Base-by-base conservation (phyloP, 2,888 invertebrate genomes). In the Eledone cirrhosa region DNA sequence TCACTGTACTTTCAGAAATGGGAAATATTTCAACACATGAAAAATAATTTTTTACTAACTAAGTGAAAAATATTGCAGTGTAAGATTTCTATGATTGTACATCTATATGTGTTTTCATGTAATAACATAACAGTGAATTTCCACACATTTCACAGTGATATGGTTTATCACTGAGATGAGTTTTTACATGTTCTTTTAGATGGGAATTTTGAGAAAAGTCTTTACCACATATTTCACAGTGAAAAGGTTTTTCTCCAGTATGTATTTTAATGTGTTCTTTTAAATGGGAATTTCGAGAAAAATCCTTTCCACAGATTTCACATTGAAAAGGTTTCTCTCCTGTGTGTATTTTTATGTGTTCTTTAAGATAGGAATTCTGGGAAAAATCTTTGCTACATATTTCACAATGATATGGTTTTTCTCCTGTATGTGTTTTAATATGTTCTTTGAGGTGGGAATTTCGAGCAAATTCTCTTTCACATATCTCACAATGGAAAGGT, bases 241-340 rank as follows among this genome's bases (percentile, higher is more conserved):
- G 29, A 27, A 67, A 67, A 22, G 67, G 67, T 24, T 67, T 67
- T 67, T 67, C 67, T 29, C 67, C 67, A 67, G 67, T 67, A 67
- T 67, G 67, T 67, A 31, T 67, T 27, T 31, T 27, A 19, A 67
- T 67, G 22, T 67, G 67, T 31, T 31, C 19, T 11, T 29, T 27
- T 31, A 67, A 8, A 31, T 67, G 27, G 27, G 29, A 27, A 29
- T 31, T 67, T 13, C 31, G 67, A 16, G 67, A 67, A 31, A 67
- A 67, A 29, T 67, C 67, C 27, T 67, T 67, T 67, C 67, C 67
- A 67, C 67, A 67, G 27, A 31, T 31, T 31, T 67, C 67, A 67
- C 67, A 67, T 5, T 67, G 67, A 24, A 67, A 67, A 29, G 67
- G 67, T 31, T 67, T 67, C 67, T 67, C 67, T 13, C 67, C 67